Evolutionary conservation across 2,797 vertebrate genomes (phyloP), one percentile per base, ranked within the genome.

Genomic region (Sciaenops ocellatus): DNA sequence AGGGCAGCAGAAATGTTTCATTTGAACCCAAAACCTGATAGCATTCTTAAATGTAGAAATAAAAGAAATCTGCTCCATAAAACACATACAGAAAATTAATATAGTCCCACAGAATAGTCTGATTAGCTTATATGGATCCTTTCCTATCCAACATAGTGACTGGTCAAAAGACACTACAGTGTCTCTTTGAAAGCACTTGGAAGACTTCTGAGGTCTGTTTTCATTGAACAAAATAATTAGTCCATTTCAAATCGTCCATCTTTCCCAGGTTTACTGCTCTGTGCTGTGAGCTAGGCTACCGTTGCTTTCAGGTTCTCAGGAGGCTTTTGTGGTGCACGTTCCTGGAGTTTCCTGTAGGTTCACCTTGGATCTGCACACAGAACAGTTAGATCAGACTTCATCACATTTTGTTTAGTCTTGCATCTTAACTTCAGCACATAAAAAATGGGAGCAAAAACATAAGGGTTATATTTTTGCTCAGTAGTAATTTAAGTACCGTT

Each of bases 271-370:
- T n/a, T 5, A 13, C 41, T 68, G 24, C 38, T 76, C 34, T 7
- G 6, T 54, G 18, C 60, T 50, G 42, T 52, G 5, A 38, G 34
- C 26, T 18, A 41, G 46, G 55, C 18, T 63, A 2, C 17, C 24
- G 4, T 65, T 79, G 59, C 69, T n/a, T 17, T 44, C 12, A 55
- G 20, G 13, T 20, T 13, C 80, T 98, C 94, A 98, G 77, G 95
- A 96, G 8, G 90, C 90, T 82, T 97, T 96, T 78, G 95, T 96
- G 52, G 92, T 92, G 88, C 97, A 97, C 5, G 91, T 93, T 92
- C 96, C 96, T 76, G 94, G 92, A 70, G 93, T 89, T 73, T 96
- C 96, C 80, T 97, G 97, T 66, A 99, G 93, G 84, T 98, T 97
- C 76, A 96, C 91, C 93, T 99, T 99, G 69, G 98, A 99, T 92